phyloP scores from a whole-genome alignment of 2,888 invertebrate genomes.

The Leptopilina drosophilae region DNA sequence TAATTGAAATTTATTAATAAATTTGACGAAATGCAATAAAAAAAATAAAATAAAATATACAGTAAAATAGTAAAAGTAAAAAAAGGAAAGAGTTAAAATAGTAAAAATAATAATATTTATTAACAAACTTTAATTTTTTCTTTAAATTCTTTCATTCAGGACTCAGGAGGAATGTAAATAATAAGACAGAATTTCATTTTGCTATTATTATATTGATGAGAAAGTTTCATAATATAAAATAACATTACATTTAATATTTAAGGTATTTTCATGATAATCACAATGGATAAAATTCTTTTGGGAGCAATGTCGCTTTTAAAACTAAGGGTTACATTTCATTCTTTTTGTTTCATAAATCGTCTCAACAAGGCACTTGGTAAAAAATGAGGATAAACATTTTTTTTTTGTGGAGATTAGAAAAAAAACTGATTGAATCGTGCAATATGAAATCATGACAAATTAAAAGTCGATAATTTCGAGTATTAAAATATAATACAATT shows the following conservation, averaged over 20 bases:
- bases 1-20: too few relatives aligned
- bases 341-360: neutral
- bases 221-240: conserved; percentile 30
- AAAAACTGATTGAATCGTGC: too few relatives aligned
- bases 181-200: neutral
- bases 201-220: conserved; percentile 13
- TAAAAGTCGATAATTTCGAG: too few relatives aligned
- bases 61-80: neutral
- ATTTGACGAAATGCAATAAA: too few relatives aligned
- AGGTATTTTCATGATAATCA: conserved; percentile 34
- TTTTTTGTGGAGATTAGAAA: too few relatives aligned
- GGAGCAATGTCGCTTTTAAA: conserved; percentile 13
- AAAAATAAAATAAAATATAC: too few relatives aligned
- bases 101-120: too few relatives aligned
- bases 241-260: conserved; percentile 33
- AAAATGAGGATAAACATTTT: neutral
- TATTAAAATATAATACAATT: too few relatives aligned
- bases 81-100: too few relatives aligned
- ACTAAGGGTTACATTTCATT: conserved; percentile 16
- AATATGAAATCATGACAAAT: neutral
- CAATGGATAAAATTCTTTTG: conserved; percentile 35
- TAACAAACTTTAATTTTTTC: too few relatives aligned
- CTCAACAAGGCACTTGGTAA: neutral
- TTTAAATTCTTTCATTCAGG: neutral
- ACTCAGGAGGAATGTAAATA: neutral